Conservation (phyloP, 2,797 vertebrate species). For the Epinephelus coioides region DNA sequence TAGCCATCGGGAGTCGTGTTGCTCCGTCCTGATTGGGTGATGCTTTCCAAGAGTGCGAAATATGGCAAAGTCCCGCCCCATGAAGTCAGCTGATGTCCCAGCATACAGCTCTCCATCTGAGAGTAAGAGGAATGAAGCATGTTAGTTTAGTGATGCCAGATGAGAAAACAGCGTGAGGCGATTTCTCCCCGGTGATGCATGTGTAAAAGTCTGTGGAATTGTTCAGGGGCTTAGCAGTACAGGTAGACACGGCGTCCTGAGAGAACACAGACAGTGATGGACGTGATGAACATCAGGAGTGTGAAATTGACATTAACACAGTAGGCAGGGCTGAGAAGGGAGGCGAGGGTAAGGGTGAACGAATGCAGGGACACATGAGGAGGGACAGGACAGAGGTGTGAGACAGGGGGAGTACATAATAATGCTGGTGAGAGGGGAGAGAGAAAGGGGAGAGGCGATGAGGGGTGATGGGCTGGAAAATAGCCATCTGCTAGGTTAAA, state of each 20-base stretch:
- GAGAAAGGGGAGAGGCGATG: conserved; percentile 66
- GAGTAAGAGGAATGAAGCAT: conserved; percentile 18
- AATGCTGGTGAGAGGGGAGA: conserved; percentile 58
- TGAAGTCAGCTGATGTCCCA: conserved; percentile 98
- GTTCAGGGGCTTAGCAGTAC: conserved; percentile 56
- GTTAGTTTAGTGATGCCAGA: conserved; percentile 34
- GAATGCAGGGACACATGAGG: conserved; percentile 55
- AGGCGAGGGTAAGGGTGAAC: conserved; percentile 24
- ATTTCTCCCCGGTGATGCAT: background rate
- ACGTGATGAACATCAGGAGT: conserved; percentile 69
- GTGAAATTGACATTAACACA: conserved; percentile 77
- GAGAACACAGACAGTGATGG: conserved; percentile 57
- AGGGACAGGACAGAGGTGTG: conserved; percentile 69
- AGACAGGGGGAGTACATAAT: conserved; percentile 80
- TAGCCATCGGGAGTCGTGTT: conserved; percentile 98
- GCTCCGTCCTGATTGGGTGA: conserved; percentile 98
- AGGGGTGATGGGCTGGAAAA: conserved; percentile 80
- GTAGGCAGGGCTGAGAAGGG: conserved; percentile 33
- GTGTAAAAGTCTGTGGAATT: conserved; percentile 36
- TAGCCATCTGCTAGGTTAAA: conserved; percentile 81
- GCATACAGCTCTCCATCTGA: conserved; percentile 97
- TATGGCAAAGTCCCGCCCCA: conserved; percentile 98
- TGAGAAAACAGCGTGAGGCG: conserved; percentile 7
- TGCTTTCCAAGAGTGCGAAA: conserved; percentile 97
- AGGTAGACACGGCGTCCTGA: conserved; percentile 47